Conservation (phyloP, 1,140 invertebrate species). For the Macrobrachium rosenbergii region DNA sequence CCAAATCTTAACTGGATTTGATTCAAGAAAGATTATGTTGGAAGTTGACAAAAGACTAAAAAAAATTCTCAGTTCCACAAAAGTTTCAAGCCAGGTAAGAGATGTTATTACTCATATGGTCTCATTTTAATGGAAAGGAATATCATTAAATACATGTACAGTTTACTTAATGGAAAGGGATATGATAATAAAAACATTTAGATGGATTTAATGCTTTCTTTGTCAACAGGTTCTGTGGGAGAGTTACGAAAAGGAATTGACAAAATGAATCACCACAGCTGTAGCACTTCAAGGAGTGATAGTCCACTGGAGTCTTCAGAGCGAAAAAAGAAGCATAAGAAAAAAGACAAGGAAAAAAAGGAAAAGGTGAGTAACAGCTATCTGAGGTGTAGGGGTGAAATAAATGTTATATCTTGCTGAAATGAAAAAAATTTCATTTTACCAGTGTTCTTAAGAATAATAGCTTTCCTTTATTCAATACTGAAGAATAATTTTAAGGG, state of each 20-base stretch:
- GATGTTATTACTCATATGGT: too few relatives aligned
- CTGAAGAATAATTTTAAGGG: too few relatives aligned
- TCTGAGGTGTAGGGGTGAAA: neutral
- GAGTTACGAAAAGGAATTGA: slow-evolving; percentile 14
- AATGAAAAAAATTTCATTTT: too few relatives aligned
- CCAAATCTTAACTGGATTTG: too few relatives aligned
- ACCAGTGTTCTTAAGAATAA: too few relatives aligned
- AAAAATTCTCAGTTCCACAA: too few relatives aligned
- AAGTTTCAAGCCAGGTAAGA: too few relatives aligned
- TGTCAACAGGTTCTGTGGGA: slow-evolving; percentile 8
- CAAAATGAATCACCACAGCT: slow-evolving; percentile 36
- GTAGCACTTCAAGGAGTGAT: slow-evolving; percentile 52
- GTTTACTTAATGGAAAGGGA: neutral
- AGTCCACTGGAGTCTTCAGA: slow-evolving; percentile 44
- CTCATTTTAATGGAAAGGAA: too few relatives aligned
- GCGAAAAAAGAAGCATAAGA: slow-evolving; percentile 50
- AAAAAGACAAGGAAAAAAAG: slow-evolving; percentile 48
- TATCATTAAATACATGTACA: neutral
- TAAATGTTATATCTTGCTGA: neutral
- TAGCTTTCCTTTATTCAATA: too few relatives aligned
- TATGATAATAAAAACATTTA: neutral
- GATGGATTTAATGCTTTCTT: neutral
- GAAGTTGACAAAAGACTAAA: too few relatives aligned
- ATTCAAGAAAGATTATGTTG: too few relatives aligned
- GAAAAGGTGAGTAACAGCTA: slow-evolving; percentile 33